These are phyloP conservation scores for Brachypalpus laphriformis DNA, from an alignment of 2,888 invertebrate genomes.

Conservation along the genomic window DNA sequence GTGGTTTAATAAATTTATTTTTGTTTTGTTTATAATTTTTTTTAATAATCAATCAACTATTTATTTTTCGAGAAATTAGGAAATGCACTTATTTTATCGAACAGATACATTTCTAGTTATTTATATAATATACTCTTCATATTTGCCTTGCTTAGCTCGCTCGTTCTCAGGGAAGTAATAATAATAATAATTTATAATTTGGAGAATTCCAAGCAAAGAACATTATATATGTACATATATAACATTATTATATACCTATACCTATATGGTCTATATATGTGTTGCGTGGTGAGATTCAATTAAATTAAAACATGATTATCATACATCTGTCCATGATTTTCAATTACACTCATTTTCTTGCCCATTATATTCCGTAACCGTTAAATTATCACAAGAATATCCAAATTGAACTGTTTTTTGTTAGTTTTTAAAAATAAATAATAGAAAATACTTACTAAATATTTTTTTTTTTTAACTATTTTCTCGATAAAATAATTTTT, in stretches of 20 bases:
- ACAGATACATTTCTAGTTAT: slow-evolving; percentile 2
- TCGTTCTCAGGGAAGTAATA: slow-evolving; percentile 34
- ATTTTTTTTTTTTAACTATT: not conserved
- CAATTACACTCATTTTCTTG: slow-evolving; percentile 2
- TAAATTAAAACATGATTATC: slow-evolving; percentile 20
- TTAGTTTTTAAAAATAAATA: slow-evolving; percentile 23
- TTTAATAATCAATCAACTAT: slow-evolving; percentile 14
- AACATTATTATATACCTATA: slow-evolving; percentile 46
- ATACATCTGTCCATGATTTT: not conserved
- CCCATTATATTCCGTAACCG: slow-evolving; percentile 13
- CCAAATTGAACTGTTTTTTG: slow-evolving; percentile 30
- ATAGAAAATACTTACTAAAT: slow-evolving; percentile 18
- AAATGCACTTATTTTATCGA: slow-evolving; percentile 25
- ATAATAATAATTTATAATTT: slow-evolving; percentile 17
- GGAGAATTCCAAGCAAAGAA: slow-evolving; percentile 43
- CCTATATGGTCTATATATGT: slow-evolving; percentile 27
- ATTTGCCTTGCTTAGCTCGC: slow-evolving; percentile 9
- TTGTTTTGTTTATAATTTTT: not conserved
- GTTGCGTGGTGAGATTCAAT: slow-evolving; percentile 24
- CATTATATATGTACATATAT: slow-evolving; percentile 65
- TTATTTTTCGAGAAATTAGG: slow-evolving; percentile 9
- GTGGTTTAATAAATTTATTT: slow-evolving; percentile 16
- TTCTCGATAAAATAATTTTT: slow-evolving; percentile 24
- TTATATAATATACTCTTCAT: not conserved
- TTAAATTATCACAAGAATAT: slow-evolving; percentile 54